A percentile compares a stretch with the other conserved stretches of the same genome.
phyloP scores from a whole-genome alignment of 1,140 invertebrate genomes.

The Drosophila kepulauana region DNA sequence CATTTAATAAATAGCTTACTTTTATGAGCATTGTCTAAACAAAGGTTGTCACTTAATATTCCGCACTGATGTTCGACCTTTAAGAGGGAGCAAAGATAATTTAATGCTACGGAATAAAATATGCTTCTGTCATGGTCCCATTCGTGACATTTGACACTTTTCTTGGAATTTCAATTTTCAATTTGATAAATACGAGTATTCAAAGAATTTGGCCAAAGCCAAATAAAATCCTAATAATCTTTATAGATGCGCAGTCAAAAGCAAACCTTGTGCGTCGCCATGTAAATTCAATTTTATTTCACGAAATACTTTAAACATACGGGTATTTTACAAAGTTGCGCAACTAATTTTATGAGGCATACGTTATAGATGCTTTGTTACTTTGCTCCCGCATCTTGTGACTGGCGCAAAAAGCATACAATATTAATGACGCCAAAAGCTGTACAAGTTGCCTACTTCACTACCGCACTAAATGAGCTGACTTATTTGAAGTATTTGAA shows the following conservation, averaged over 20 bases:
- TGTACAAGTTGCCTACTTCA: background rate
- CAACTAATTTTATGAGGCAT: background rate
- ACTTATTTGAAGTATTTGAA: slow-evolving; percentile 31
- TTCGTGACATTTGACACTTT: slow-evolving; percentile 30
- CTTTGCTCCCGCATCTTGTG: background rate
- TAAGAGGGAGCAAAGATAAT: background rate
- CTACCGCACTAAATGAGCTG: background rate
- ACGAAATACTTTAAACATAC: background rate
- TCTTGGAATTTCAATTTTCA: slow-evolving; percentile 40
- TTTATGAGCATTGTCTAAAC: background rate
- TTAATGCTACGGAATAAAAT: slow-evolving; percentile 12
- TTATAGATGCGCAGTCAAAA: background rate
- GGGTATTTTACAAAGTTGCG: background rate
- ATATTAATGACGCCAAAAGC: slow-evolving; percentile 30
- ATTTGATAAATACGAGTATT: slow-evolving; percentile 22
- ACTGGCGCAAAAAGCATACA: slow-evolving; percentile 5
- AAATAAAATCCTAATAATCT: slow-evolving; percentile 37
- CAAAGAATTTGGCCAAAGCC: slow-evolving; percentile 20
- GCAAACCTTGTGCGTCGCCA: background rate
- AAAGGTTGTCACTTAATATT: background rate
- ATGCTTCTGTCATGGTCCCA: background rate
- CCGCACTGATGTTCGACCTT: background rate
- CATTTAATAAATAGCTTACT: slow-evolving; percentile 3
- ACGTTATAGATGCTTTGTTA: background rate
- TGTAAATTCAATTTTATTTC: slow-evolving; percentile 9